Evolutionary conservation across 1,140 invertebrate genomes (phyloP).

Genomic region (Cyrtorhinus lividipennis): DNA sequence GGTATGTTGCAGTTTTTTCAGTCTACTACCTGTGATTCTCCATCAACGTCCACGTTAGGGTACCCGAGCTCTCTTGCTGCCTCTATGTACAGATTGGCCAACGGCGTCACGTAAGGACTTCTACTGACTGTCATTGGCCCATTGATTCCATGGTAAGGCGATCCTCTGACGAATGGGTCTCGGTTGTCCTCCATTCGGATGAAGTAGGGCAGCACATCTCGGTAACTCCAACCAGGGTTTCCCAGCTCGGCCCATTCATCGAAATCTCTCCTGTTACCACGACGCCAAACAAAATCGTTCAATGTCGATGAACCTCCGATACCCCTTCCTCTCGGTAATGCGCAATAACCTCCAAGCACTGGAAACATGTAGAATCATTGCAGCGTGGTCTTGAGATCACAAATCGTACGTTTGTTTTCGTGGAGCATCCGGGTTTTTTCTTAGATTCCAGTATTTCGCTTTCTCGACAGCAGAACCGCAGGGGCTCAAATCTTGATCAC

Average conservation of each 20-base stretch:
- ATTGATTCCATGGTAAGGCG: constrained; percentile 1
- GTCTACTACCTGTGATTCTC: constrained; percentile 17
- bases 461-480: no score
- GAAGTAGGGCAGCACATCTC: constrained; percentile 34
- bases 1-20: constrained; percentile 39
- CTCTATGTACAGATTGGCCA: constrained; percentile 34
- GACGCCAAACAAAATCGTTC: constrained; percentile 46
- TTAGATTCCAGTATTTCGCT: no score
- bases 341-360: constrained; percentile 23
- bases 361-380: neutral
- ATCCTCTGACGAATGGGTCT: neutral
- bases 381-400: neutral
- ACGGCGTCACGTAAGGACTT: constrained; percentile 38
- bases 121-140: neutral
- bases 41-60: constrained; percentile 31
- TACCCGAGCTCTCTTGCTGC: constrained; percentile 38
- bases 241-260: constrained; percentile 36
- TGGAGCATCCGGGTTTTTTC: no score
- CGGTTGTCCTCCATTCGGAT: constrained; percentile 25
- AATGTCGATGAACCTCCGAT: constrained; percentile 47
- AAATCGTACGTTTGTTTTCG: no score
- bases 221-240: constrained; percentile 37
- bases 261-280: constrained; percentile 42
- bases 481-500: no score
- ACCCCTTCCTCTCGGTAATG: constrained; percentile 32